Conservation (phyloP, 2,113 vertebrate species). For the Calypte anna region DNA sequence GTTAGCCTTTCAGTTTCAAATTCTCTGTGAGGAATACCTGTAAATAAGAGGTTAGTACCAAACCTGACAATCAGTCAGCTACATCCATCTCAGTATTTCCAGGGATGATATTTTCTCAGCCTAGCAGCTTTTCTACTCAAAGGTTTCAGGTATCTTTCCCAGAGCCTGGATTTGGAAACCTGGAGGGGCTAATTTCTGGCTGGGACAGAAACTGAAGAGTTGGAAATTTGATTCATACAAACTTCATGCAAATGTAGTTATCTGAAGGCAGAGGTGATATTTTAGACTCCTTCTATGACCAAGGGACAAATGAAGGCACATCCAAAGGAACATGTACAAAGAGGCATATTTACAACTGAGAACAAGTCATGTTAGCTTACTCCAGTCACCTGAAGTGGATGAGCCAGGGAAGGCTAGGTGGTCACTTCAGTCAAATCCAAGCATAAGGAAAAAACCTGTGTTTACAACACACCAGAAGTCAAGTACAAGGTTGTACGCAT, state of each 20-base stretch:
- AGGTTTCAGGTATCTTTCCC: not conserved
- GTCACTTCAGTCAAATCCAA: not conserved
- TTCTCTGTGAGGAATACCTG: not conserved
- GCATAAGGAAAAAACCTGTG: fast-evolving
- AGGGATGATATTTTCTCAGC: not conserved
- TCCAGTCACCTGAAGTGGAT: not conserved
- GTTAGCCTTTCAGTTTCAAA: not conserved
- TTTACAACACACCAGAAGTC: not conserved
- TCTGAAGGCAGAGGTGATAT: not conserved
- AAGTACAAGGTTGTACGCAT: not conserved
- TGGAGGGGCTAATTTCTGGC: fast-evolving
- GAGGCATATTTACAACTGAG: not conserved
- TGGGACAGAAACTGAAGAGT: not conserved
- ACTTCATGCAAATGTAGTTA: not conserved
- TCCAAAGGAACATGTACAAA: not conserved
- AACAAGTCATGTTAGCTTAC: not conserved
- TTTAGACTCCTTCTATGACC: not conserved
- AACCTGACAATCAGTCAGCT: fast-evolving
- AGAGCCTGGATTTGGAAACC: not conserved
- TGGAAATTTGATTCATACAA: not conserved
- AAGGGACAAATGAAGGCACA: not conserved
- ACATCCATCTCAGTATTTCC: not conserved
- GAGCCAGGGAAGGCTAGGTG: not conserved
- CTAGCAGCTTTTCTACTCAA: fast-evolving
- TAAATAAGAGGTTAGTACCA: not conserved